Percentiles rank a stretch among this genome's conserved stretches.
Evolutionary conservation across 37 sponge, comb jelly and placozoan genomes (phyloP).

Genomic region (Tethya wilhelma): DNA sequence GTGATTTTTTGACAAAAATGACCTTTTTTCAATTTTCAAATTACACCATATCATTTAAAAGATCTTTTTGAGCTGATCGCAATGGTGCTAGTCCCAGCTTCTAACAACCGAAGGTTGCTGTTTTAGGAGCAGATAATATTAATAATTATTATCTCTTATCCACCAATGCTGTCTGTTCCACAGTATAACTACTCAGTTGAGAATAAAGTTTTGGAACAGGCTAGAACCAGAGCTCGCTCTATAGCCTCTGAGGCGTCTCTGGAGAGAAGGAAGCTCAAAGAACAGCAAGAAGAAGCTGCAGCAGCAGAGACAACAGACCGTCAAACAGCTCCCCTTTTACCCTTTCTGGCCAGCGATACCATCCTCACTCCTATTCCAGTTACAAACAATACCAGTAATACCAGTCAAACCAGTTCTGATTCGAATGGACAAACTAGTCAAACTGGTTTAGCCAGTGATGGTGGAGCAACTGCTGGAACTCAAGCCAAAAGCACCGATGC

Average conservation of each 20-base stretch:
- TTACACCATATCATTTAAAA: too few species aligned
- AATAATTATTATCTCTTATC: too few species aligned
- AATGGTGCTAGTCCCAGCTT: too few species aligned
- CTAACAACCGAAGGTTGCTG: too few species aligned
- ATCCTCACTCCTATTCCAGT: conserved; percentile 56
- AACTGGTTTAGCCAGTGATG: not conserved
- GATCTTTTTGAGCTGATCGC: too few species aligned
- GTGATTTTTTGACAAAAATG: too few species aligned
- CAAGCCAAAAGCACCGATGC: not conserved
- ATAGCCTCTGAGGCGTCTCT: conserved; percentile 53
- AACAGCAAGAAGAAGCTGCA: not conserved
- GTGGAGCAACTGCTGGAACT: not conserved
- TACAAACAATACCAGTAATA: not conserved
- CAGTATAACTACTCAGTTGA: conserved; percentile 61
- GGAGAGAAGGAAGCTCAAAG: conserved; percentile 10
- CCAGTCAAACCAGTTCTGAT: not conserved
- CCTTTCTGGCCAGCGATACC: not conserved
- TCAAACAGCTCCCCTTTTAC: conserved; percentile 1
- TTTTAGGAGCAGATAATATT: too few species aligned
- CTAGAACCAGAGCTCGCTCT: conserved; percentile 15
- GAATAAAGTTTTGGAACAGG: conserved; percentile 45
- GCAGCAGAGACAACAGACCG: not conserved
- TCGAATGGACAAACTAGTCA: not conserved
- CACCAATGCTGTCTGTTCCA: not conserved
- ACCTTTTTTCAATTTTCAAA: too few species aligned